phyloP scores from a whole-genome alignment of 2,888 invertebrate genomes.

The Onchidella celtica region DNA sequence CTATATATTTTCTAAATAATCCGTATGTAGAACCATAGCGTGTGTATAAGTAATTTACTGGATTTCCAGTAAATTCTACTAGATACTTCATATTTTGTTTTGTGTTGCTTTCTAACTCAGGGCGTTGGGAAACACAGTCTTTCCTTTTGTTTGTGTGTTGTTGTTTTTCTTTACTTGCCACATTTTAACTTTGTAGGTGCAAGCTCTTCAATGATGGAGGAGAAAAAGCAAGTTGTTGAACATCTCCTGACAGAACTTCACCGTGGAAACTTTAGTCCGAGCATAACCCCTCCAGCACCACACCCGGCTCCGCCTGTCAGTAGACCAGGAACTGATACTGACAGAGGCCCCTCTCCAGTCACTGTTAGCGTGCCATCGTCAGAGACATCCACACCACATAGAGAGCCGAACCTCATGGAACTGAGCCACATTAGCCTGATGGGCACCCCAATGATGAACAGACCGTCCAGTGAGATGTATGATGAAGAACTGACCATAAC shows the following conservation, averaged over 20 bases:
- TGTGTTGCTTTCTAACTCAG: not conserved
- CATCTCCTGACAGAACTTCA: constrained; percentile 71
- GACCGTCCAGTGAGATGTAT: constrained; percentile 55
- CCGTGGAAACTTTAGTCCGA: constrained; percentile 69
- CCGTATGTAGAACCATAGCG: too few species aligned
- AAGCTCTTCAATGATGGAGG: constrained; percentile 71
- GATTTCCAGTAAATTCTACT: too few species aligned
- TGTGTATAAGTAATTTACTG: too few species aligned
- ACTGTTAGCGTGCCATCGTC: not conserved
- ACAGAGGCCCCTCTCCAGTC: not conserved
- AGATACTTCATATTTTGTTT: not conserved
- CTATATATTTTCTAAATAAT: too few species aligned
- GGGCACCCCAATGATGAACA: constrained; percentile 63
- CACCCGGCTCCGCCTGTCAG: not conserved
- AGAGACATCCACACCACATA: constrained; percentile 11
- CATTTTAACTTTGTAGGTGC: constrained; percentile 62
- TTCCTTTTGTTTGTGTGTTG: not conserved
- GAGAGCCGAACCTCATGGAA: constrained; percentile 57
- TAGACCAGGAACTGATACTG: not conserved
- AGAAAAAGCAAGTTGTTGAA: constrained; percentile 66
- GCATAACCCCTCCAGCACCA: not conserved
- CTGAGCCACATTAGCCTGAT: constrained; percentile 70
- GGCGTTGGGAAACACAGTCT: not conserved
- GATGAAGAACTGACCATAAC: constrained; percentile 59
- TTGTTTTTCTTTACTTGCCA: too few species aligned